phyloP scores from a whole-genome alignment of 2,888 invertebrate species.

The Schrankia costaestrigalis region DNA sequence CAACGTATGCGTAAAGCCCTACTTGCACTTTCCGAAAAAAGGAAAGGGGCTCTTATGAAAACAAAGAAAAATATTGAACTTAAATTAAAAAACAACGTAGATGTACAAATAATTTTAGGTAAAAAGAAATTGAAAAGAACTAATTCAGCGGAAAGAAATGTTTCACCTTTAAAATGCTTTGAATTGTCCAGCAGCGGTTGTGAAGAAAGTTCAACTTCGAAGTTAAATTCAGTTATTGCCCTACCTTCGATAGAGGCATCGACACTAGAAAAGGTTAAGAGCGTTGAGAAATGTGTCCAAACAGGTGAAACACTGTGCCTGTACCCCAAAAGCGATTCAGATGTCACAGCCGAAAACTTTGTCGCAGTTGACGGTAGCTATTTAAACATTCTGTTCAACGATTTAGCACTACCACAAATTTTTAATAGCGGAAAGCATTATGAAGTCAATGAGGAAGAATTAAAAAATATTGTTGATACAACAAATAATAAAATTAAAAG shows the following conservation, averaged over 20 bases:
- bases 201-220: conserved; percentile 54
- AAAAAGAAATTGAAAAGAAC: conserved; percentile 65
- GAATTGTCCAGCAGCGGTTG: conserved; percentile 70
- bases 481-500: conserved; percentile 43
- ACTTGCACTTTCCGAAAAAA: conserved; percentile 63
- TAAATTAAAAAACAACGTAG: conserved; percentile 58
- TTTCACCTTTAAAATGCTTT: conserved; percentile 67
- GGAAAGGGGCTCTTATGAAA: conserved; percentile 67
- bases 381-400: conserved; percentile 67
- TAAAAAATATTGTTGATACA: conserved; percentile 60
- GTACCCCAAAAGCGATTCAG: conserved; percentile 28
- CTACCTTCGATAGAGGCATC: conserved; percentile 12
- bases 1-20: conserved; percentile 77
- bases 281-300: conserved; percentile 65
- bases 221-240: conserved; percentile 25
- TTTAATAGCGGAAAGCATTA: conserved; percentile 68
- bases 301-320: conserved; percentile 45
- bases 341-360: conserved; percentile 55
- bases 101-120: conserved; percentile 58
- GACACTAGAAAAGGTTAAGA: conserved; percentile 22
- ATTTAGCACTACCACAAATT: conserved; percentile 61
- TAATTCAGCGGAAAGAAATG: conserved; percentile 42
- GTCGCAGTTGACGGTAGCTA: conserved; percentile 68
- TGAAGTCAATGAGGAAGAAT: conserved; percentile 69
- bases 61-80: conserved; percentile 71